Conservation (phyloP, 2,113 vertebrate genomes). For the Polypterus senegalus region DNA sequence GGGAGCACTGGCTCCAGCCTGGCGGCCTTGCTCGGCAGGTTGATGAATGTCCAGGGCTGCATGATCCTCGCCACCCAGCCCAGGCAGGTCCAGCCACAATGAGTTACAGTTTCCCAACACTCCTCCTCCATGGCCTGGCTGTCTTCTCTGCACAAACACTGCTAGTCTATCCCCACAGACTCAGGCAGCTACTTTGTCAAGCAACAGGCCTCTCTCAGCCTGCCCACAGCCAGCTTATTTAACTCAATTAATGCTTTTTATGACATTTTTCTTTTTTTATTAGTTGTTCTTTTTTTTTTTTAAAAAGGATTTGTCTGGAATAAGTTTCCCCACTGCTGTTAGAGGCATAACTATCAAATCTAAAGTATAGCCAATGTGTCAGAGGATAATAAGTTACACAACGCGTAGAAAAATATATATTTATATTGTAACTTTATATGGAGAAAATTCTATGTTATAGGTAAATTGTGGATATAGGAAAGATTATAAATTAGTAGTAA, state of each 20-base stretch:
- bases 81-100: conserved; percentile 67
- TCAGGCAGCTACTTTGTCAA: conserved; percentile 20
- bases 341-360: neutral
- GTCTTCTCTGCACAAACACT: conserved; percentile 33
- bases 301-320: neutral
- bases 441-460: neutral
- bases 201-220: conserved; percentile 4
- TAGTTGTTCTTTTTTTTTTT: conserved; percentile 9
- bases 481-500: neutral
- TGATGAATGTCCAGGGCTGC: conserved; percentile 77
- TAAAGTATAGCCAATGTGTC: neutral
- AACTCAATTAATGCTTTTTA: conserved; percentile 12
- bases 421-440: neutral
- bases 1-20: conserved; percentile 41
- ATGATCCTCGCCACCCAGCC: conserved; percentile 76
- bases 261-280: conserved; percentile 14
- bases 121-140: conserved; percentile 28
- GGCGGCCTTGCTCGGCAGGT: conserved; percentile 70
- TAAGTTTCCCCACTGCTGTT: neutral
- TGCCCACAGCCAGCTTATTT: neutral
- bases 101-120: conserved; percentile 67
- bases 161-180: conserved; percentile 25
- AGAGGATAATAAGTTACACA: too few species aligned
- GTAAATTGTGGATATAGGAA: neutral
- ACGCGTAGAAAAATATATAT: neutral